Evolutionary conservation across 1,140 invertebrate species (phyloP), one percentile per base, ranked within the genome.

Genomic region (Bathynomus jamesi): DNA sequence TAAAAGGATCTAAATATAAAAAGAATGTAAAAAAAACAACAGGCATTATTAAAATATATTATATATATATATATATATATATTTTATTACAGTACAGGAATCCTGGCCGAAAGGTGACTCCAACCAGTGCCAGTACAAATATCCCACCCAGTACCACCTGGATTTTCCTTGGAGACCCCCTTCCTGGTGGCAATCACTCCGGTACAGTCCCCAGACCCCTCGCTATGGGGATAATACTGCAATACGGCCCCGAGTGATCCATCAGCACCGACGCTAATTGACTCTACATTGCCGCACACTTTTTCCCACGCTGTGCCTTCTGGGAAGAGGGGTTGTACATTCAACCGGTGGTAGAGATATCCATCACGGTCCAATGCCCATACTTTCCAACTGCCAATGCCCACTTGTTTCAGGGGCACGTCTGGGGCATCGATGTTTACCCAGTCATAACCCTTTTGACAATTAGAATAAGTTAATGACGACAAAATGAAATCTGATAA

Each of bases 91-190:
- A 53, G 65, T 13, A 70, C 32, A 17, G 65, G 32, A 24, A 70
- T 62, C 17, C 67, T 70, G 11, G 71, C 67, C 69, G 63, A 70
- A 27, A 78, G 46, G 8, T 65, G 28, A 28, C 68, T 75, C 76
- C 76, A 78, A 2, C 85, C 85, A 81, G 90, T 90, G 65, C 87
- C 85, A 76, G 90, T 87, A 3, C 88, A 88, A 25, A 85, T 83
- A 76, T 88, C 87, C 92, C 92, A 94, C 28, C 87, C 87, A 40
- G 87, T 87, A 53, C 92, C 92, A 30, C 84, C 85, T 7, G 87
- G 87, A 83, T 88, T 89, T 28, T 87, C 85, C 24, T 84, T 80
- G 2, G 88, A 89, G 25, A 93, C 86, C 8, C 91, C 91, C 71
- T 87, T 84, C 61, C 92, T 85, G 66, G 87, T 84, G 70, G 88